phyloP scores from a whole-genome alignment of 2,797 vertebrate species.

The Vespertilio murinus region DNA sequence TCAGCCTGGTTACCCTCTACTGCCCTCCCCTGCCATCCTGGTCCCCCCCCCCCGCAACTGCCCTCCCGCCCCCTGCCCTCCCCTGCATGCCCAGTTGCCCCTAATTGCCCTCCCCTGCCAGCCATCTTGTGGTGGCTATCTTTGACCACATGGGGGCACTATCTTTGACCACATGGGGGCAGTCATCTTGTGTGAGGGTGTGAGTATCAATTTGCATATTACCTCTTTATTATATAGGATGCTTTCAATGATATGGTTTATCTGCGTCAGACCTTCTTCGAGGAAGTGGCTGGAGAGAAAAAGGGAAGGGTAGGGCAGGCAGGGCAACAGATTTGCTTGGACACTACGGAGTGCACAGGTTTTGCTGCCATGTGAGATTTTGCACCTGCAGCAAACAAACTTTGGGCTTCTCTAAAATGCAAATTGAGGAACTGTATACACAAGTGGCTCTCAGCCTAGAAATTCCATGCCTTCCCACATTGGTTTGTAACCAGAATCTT shows the following conservation, averaged over 20 bases:
- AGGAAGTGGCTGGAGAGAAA: background rate
- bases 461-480: conserved; percentile 56
- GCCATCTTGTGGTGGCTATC: no score
- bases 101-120: no score
- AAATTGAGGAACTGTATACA: conserved; percentile 43
- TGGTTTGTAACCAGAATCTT: conserved; percentile 54
- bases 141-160: no score
- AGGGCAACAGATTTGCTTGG: background rate
- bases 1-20: no score
- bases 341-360: background rate
- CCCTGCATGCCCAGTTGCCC: no score
- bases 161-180: no score
- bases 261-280: background rate
- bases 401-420: conserved; percentile 52
- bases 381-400: conserved; percentile 53
- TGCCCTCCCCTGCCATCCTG: no score
- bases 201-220: no score
- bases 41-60: no score
- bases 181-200: no score
- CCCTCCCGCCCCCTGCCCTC: no score
- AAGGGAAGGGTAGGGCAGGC: background rate
- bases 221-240: background rate
- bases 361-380: background rate
- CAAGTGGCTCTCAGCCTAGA: conserved; percentile 40
- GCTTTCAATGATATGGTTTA: background rate